These are phyloP conservation scores for Caenorhabditis parvicauda DNA, from an alignment of 2,888 invertebrate species.

Conservation along the genomic window DNA sequence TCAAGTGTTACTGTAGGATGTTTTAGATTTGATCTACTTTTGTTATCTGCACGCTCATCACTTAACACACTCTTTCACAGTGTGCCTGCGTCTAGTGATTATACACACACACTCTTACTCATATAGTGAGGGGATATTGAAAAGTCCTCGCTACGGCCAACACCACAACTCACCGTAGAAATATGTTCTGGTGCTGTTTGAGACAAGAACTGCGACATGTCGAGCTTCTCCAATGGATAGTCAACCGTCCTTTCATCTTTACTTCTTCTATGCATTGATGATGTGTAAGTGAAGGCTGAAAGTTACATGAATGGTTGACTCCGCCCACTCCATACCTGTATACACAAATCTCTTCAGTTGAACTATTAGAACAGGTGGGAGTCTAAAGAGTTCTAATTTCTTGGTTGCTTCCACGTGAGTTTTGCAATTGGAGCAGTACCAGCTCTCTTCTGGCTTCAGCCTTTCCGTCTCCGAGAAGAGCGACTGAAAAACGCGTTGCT, in stretches of 20 bases:
- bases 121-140: no score
- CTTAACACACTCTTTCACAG: not conserved
- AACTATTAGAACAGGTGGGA: slow-evolving; percentile 63
- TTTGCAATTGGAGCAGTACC: slow-evolving; percentile 59
- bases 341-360: slow-evolving; percentile 65
- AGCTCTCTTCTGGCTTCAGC: slow-evolving; percentile 67
- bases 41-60: not conserved
- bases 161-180: slow-evolving; percentile 21
- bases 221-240: slow-evolving; percentile 55
- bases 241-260: slow-evolving; percentile 49
- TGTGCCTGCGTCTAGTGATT: no score
- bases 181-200: slow-evolving; percentile 44
- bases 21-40: not conserved
- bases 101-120: not conserved
- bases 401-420: slow-evolving; percentile 64
- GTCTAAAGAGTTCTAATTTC: slow-evolving; percentile 62
- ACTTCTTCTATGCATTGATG: slow-evolving; percentile 38
- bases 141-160: no score
- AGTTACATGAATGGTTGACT: not conserved
- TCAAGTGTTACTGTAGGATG: not conserved
- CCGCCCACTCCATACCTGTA: no score
- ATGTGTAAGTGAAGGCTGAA: slow-evolving; percentile 27
- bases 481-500: slow-evolving; percentile 14
- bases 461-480: slow-evolving; percentile 67
- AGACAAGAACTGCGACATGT: slow-evolving; percentile 43